These are phyloP conservation scores for Mystacides longicornis DNA, from an alignment of 2,888 invertebrate species.

Conservation along the genomic window DNA sequence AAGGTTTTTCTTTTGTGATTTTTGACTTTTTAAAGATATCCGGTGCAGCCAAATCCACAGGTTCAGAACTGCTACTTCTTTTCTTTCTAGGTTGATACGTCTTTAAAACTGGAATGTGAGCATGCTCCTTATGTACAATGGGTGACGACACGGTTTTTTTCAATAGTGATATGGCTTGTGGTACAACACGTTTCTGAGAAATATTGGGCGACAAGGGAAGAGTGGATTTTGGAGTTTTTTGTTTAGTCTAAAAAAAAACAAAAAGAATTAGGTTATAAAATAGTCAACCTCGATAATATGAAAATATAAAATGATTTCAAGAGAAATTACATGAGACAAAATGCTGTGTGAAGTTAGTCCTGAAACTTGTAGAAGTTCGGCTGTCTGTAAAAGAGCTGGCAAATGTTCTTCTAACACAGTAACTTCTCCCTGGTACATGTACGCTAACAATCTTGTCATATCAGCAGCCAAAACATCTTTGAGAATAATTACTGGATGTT, in stretches of 20 bases:
- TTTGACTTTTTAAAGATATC: slow-evolving; percentile 38
- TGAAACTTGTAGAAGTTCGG: slow-evolving; percentile 59
- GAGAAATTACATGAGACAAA: slow-evolving; percentile 33
- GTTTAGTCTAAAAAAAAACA: slow-evolving; percentile 13
- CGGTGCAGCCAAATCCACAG: slow-evolving; percentile 5
- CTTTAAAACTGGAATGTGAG: slow-evolving; percentile 1
- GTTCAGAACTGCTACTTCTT: slow-evolving; percentile 41
- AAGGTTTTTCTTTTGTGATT: slow-evolving; percentile 36
- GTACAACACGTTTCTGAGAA: slow-evolving; percentile 6
- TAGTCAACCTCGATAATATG: neutral
- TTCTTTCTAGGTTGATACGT: slow-evolving; percentile 34
- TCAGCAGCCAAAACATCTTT: slow-evolving; percentile 62
- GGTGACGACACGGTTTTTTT: slow-evolving; percentile 13
- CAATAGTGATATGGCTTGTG: slow-evolving; percentile 6
- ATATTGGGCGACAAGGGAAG: slow-evolving; percentile 2
- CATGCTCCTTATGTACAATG: slow-evolving; percentile 5
- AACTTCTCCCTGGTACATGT: slow-evolving; percentile 68
- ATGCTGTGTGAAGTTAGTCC: slow-evolving; percentile 46
- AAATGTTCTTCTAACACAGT: slow-evolving; percentile 60
- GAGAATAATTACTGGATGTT: slow-evolving; percentile 64
- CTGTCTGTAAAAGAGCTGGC: slow-evolving; percentile 58
- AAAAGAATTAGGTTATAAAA: neutral
- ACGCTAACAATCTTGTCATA: slow-evolving; percentile 58
- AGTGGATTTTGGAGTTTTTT: slow-evolving; percentile 6
- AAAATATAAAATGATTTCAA: neutral